These are phyloP conservation scores for Eupithecia pulchellata DNA, from an alignment of 2,888 invertebrate genomes.

Conservation along the genomic window DNA sequence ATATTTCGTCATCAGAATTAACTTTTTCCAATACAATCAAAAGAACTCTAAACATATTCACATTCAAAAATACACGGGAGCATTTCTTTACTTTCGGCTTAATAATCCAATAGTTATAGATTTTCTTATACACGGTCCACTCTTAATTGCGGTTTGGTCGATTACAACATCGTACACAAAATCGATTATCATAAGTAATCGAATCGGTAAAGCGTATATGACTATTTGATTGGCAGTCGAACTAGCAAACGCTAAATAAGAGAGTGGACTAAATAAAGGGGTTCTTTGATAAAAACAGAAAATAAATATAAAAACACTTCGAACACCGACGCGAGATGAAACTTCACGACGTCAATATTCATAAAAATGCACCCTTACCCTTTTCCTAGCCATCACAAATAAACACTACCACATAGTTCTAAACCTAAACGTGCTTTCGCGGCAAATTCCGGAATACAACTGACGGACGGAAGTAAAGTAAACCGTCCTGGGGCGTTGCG, in stretches of 20 bases:
- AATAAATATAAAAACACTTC: conserved; percentile 33
- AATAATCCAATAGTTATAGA: background rate
- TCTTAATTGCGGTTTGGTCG: no score
- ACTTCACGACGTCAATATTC: conserved; percentile 43
- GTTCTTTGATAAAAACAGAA: background rate
- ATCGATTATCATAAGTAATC: no score
- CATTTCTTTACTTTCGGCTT: background rate
- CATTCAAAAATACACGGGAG: background rate
- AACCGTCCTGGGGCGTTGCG: conserved; percentile 62
- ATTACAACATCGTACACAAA: no score
- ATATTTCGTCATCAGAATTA: conserved; percentile 1
- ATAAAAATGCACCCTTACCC: conserved; percentile 66
- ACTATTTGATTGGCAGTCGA: no score
- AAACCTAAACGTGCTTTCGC: conserved; percentile 52
- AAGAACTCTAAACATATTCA: background rate
- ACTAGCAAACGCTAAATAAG: no score
- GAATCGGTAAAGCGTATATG: no score
- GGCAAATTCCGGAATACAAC: conserved; percentile 59
- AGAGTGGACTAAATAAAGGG: no score
- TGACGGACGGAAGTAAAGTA: conserved; percentile 57
- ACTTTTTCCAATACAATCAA: background rate
- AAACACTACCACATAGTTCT: conserved; percentile 27
- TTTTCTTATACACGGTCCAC: no score
- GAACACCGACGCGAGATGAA: conserved; percentile 35
- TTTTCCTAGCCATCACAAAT: conserved; percentile 74